These are phyloP conservation scores for Clunio marinus DNA, from an alignment of 2,888 invertebrate genomes.

Conservation along the genomic window DNA sequence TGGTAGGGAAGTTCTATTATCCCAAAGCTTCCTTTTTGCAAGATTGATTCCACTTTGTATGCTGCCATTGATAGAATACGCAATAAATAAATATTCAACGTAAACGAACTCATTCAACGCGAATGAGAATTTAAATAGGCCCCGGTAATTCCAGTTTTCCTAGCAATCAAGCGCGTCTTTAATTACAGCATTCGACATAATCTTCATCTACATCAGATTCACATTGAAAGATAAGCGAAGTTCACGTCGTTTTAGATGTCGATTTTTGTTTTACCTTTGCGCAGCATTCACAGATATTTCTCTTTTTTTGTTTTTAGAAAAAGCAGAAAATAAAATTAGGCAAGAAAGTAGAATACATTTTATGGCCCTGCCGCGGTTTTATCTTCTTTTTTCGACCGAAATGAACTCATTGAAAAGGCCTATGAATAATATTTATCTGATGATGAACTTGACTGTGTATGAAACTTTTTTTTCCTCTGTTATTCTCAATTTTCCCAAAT, in stretches of 20 bases:
- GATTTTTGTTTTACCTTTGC: too few relatives aligned
- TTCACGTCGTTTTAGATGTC: too few relatives aligned
- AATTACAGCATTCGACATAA: too few relatives aligned
- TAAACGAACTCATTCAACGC: conserved; percentile 1
- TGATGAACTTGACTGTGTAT: background rate
- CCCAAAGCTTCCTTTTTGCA: background rate
- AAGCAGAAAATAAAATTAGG: too few relatives aligned
- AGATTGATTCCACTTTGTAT: conserved; percentile 6
- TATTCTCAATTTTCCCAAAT: conserved; percentile 1
- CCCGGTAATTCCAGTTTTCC: background rate
- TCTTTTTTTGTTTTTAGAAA: too few relatives aligned
- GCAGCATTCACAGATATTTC: too few relatives aligned
- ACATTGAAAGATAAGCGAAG: too few relatives aligned
- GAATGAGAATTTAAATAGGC: background rate
- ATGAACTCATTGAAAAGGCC: background rate
- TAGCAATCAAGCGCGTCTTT: too few relatives aligned
- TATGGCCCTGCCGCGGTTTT: background rate
- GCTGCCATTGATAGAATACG: too few relatives aligned
- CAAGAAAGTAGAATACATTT: background rate
- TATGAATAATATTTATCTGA: conserved; percentile 23
- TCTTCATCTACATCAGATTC: too few relatives aligned
- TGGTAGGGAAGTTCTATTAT: background rate
- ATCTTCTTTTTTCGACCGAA: background rate
- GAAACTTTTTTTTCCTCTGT: background rate
- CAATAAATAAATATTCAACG: too few relatives aligned